Percentiles rank a stretch among this genome's conserved stretches.
Evolutionary conservation across 1,140 invertebrate species (phyloP).

Genomic region (Caenorhabditis tropicalis): DNA sequence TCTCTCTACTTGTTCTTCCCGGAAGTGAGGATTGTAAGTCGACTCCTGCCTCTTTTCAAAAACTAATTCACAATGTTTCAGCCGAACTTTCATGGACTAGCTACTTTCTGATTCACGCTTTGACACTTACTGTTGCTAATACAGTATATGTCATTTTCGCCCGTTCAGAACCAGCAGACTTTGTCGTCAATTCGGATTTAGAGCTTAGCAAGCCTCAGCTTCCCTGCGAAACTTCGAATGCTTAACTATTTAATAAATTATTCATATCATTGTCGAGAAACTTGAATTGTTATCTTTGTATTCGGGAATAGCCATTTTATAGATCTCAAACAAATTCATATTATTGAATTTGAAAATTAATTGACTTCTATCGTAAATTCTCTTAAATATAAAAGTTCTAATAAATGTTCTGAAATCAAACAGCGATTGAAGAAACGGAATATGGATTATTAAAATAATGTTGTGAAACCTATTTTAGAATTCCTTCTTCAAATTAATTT

Average conservation of each 20-base stretch:
- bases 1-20: conserved; percentile 18
- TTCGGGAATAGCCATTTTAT: not conserved
- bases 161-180: conserved; percentile 28
- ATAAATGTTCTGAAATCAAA: not conserved
- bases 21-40: conserved; percentile 2
- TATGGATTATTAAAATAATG: no score
- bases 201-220: conserved; percentile 38
- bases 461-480: no score
- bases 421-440: no score
- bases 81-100: conserved; percentile 35
- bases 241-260: conserved; percentile 44
- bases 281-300: not conserved
- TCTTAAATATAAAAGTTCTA: no score
- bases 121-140: conserved; percentile 20
- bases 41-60: not conserved
- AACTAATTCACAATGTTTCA: not conserved
- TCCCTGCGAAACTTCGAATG: conserved; percentile 17
- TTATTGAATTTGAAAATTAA: not conserved
- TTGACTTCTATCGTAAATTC: no score
- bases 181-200: not conserved
- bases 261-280: not conserved
- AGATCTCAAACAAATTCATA: not conserved
- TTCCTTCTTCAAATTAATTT: no score
- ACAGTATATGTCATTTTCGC: not conserved
- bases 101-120: conserved; percentile 29